A percentile compares a stretch with the other conserved stretches of the same genome.
Evolutionary conservation across 2,888 invertebrate species (phyloP).

Genomic region (Melipona bicolor): DNA sequence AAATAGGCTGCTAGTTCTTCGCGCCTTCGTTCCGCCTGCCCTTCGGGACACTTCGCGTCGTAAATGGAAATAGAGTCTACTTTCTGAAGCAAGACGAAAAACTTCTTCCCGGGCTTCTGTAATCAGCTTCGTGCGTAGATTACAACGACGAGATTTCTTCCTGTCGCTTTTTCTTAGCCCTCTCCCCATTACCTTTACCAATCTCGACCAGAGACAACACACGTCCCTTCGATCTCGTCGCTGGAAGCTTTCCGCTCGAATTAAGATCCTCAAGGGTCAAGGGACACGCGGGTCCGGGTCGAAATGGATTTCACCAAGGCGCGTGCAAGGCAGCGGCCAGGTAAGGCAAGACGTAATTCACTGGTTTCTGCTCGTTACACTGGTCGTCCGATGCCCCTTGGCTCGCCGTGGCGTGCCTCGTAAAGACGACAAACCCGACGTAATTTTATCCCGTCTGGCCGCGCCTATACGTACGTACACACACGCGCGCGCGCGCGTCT

Average conservation of each 20-base stretch:
- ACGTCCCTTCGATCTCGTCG: neutral
- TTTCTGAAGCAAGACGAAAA: constrained; percentile 17
- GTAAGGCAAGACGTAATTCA: constrained; percentile 76
- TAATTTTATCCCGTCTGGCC: constrained; percentile 74
- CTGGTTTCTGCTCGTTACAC: constrained; percentile 73
- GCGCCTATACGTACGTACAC: constrained; percentile 29
- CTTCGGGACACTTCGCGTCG: constrained; percentile 40
- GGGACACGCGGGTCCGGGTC: constrained; percentile 22
- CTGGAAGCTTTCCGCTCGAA: constrained; percentile 13
- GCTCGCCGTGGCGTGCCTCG: constrained; percentile 68
- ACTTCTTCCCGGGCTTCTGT: constrained; percentile 3
- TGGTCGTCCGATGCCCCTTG: constrained; percentile 66
- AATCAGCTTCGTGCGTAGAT: constrained; percentile 14
- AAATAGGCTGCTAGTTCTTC: constrained; percentile 62
- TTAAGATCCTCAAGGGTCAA: constrained; percentile 47
- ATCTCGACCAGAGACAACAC: neutral
- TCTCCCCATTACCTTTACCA: neutral
- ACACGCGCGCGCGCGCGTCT: constrained; percentile 8
- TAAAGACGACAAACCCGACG: constrained; percentile 77
- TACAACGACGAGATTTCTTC: neutral
- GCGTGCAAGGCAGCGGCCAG: constrained; percentile 43
- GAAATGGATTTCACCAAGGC: constrained; percentile 54
- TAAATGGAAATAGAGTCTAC: constrained; percentile 47
- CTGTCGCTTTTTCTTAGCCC: neutral
- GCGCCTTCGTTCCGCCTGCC: constrained; percentile 6